Base-by-base conservation (phyloP, 2,113 vertebrate species). In the Mormyrus lacerda region DNA sequence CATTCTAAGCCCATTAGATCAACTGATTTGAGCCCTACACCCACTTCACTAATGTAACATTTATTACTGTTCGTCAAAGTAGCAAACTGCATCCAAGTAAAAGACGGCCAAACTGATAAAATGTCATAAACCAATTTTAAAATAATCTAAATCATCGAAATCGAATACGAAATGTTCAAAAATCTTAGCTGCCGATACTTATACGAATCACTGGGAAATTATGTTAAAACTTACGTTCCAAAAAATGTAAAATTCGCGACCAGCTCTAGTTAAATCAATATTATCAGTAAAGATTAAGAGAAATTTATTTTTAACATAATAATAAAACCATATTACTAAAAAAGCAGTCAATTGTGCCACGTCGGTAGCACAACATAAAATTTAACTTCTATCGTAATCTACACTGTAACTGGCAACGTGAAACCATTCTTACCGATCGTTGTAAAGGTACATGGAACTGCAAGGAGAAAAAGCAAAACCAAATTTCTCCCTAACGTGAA, bases 381-480 rank as follows among this genome's bases (percentile, higher is more conserved):
- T 13, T 31, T 21, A 48, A 48, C n/a, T 47, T 21, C 82, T 24
- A 27, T n/a, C n/a, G 82, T 21, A 48, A 47, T 48, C 8, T 42
- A 15, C 13, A 42, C 6, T 7, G 39, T 79, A 15, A 73, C 17
- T 45, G 10, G 42, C 9, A 85, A 85, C n/a, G 24, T 15, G 9
- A 13, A 35, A 61, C 47, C 11, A 5, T 48, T 92, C 94, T 94
- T 88, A 96, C 95, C 94, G 48, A 93, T 27, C 44, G 92, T 92
- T 19, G 94, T 58, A 0, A 95, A 39, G 0, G 93, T 92, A 2
- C 93, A 95, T 1, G 94, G 95, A 65, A 96, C 94, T 76, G 95
- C 93, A 69, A 96, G 85, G 1, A 96, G 92, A 9, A 95, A 93
- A 7, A 95, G 53, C 15, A 96, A 87, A 88, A 94, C 4, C 19